These are phyloP conservation scores for Falco novaeseelandiae DNA, from an alignment of 2,797 vertebrate genomes.

Conservation along the genomic window DNA sequence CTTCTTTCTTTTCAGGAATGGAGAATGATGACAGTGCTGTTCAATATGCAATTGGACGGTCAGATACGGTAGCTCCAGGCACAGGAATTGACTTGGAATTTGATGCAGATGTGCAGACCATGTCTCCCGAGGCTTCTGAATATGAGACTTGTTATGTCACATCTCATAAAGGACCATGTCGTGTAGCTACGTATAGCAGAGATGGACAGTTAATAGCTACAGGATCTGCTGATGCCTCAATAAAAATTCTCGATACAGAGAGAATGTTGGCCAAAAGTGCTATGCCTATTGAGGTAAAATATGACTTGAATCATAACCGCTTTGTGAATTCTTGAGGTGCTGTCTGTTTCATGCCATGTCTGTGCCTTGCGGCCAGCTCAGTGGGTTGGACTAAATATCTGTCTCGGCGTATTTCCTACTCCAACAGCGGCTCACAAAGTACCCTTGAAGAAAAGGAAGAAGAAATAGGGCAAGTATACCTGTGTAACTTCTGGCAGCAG, in stretches of 20 bases:
- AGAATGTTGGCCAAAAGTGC: conserved; percentile 98
- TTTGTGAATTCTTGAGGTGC: not conserved
- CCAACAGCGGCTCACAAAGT: not conserved
- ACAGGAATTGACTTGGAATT: conserved; percentile 97
- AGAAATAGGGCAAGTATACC: not conserved
- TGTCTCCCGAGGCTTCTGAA: conserved; percentile 97
- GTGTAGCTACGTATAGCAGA: conserved; percentile 93
- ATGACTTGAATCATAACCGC: not conserved
- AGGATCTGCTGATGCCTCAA: conserved; percentile 95
- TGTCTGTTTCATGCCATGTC: not conserved
- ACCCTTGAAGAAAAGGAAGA: not conserved
- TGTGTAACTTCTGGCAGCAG: not conserved
- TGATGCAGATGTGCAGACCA: conserved; percentile 95
- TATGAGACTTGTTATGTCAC: conserved; percentile 99
- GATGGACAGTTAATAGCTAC: conserved; percentile 97
- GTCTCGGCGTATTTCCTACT: not conserved
- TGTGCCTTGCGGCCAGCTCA: not conserved
- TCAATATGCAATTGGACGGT: conserved; percentile 95
- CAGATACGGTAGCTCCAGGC: conserved; percentile 93
- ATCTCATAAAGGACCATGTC: conserved; percentile 95
- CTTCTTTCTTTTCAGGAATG: conserved; percentile 84
- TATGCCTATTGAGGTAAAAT: conserved; percentile 94
- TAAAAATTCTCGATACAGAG: conserved; percentile 97
- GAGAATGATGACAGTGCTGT: conserved; percentile 96
- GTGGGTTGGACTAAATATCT: not conserved